phyloP scores from a whole-genome alignment of 2,113 vertebrate genomes.

The Actenoides lindsayi region DNA sequence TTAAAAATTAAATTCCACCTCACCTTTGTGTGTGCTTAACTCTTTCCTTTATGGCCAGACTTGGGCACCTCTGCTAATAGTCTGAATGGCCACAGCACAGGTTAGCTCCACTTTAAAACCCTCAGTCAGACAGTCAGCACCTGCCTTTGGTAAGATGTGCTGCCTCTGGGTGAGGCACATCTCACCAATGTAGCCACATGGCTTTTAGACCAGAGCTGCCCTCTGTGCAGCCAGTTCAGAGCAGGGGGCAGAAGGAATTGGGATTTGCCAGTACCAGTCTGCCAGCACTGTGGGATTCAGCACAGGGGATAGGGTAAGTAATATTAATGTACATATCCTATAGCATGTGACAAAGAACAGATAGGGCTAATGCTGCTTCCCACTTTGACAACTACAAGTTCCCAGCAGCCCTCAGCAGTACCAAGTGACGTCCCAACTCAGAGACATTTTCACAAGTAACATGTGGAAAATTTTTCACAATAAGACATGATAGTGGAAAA shows the following conservation, averaged over 20 bases:
- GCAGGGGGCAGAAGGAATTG: neutral
- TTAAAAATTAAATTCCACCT: neutral
- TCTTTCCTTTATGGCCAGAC: neutral
- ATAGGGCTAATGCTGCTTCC: neutral
- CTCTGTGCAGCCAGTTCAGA: neutral
- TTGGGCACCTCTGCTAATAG: neutral
- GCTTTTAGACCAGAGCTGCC: neutral
- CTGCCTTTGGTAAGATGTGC: neutral
- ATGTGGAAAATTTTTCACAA: neutral
- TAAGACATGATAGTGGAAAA: neutral
- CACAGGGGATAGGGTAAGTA: neutral
- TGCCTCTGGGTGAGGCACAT: neutral
- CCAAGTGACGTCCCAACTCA: neutral
- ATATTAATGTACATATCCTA: neutral
- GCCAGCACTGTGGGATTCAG: neutral
- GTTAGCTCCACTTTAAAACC: neutral
- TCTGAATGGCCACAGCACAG: neutral
- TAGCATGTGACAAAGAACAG: neutral
- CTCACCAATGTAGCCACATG: accelerated
- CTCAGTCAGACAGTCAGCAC: accelerated
- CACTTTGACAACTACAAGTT: neutral
- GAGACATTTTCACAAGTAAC: neutral
- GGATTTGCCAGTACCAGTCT: neutral
- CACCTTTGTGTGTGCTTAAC: neutral
- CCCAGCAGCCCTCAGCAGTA: neutral